Conservation (phyloP, 2,113 vertebrate genomes). For the Plecotus auritus region DNA sequence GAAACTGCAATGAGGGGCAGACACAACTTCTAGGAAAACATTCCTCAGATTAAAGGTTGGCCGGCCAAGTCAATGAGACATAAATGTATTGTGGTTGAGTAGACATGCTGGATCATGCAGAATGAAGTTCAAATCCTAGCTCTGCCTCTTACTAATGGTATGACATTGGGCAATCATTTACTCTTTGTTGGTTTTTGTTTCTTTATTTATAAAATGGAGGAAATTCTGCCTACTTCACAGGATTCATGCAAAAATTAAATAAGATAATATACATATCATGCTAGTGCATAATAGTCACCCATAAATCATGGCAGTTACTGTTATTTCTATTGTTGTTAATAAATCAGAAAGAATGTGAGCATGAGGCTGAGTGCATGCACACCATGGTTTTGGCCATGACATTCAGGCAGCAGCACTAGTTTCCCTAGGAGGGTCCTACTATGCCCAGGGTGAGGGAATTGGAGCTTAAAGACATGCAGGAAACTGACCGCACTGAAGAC, state of each 20-base stretch:
- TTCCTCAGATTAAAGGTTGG: background rate
- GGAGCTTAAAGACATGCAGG: background rate
- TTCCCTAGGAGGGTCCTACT: background rate
- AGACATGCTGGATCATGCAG: background rate
- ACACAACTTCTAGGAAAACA: background rate
- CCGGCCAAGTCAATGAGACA: background rate
- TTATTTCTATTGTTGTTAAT: background rate
- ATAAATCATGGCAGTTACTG: background rate
- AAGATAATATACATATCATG: background rate
- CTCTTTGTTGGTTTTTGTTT: background rate
- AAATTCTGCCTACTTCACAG: background rate
- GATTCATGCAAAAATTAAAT: background rate
- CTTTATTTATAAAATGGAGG: background rate
- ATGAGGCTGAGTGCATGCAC: background rate
- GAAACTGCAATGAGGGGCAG: background rate
- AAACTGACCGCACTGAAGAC: background rate
- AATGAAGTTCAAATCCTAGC: background rate
- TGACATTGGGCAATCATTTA: background rate
- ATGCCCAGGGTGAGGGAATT: background rate
- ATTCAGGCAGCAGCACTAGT: background rate
- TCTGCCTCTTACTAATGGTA: background rate
- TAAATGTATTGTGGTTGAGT: background rate
- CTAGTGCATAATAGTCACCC: background rate
- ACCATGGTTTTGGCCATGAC: background rate
- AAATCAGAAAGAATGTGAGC: background rate